Percentiles rank a stretch among this genome's conserved stretches.
These are phyloP conservation scores for Thripadectes ignobilis DNA, from an alignment of 2,797 vertebrate genomes.

Conservation along the genomic window DNA sequence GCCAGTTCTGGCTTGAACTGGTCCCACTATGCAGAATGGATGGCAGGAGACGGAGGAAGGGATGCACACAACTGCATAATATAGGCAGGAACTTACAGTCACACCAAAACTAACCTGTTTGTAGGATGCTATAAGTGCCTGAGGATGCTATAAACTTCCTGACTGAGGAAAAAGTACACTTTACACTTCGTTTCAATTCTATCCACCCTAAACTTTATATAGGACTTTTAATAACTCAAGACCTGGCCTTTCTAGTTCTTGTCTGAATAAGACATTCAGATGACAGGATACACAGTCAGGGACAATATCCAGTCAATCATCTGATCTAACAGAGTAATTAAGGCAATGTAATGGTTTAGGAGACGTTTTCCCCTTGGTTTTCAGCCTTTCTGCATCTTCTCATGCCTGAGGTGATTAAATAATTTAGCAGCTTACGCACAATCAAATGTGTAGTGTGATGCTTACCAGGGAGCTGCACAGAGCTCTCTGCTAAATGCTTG, in stretches of 20 bases:
- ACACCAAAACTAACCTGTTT: not conserved
- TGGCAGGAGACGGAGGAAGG: not conserved
- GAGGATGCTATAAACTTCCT: not conserved
- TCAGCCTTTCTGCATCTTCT: not conserved
- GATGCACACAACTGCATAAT: not conserved
- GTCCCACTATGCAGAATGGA: not conserved
- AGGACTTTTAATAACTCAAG: not conserved
- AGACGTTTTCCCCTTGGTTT: not conserved
- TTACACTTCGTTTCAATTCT: not conserved
- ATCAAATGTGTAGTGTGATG: not conserved
- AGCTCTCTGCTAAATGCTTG: not conserved
- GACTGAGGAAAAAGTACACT: not conserved
- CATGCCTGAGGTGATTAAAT: not conserved
- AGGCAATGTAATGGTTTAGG: not conserved
- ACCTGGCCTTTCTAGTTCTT: not conserved
- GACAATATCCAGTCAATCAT: not conserved
- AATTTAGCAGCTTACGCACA: not conserved
- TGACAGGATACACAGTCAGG: not conserved
- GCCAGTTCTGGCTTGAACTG: not conserved
- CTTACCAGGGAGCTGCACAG: not conserved
- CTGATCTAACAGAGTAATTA: not conserved
- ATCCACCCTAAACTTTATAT: not conserved
- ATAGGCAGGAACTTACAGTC: not conserved
- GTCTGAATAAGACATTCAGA: not conserved
- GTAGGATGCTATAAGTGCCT: not conserved